Evolutionary conservation across 2,797 vertebrate genomes (phyloP).

Genomic region (Tokudaia muenninki): DNA sequence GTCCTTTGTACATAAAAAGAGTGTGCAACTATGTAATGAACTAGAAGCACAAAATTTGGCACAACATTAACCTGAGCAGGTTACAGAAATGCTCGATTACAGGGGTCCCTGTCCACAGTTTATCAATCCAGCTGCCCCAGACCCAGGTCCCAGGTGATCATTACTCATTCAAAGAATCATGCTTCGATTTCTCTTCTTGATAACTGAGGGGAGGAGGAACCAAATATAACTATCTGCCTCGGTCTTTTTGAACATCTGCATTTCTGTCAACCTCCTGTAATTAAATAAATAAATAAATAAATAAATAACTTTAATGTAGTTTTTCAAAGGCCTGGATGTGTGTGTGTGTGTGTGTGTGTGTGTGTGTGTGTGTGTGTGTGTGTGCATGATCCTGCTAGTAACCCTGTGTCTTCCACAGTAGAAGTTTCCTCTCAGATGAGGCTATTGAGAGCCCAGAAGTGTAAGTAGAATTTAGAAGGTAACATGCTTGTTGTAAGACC

Average conservation of each 20-base stretch:
- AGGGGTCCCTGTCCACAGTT: neutral
- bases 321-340: neutral
- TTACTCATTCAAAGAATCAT: neutral
- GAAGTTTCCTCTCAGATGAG: conserved; percentile 30
- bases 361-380: too few species aligned
- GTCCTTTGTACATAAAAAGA: neutral
- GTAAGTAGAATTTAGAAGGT: neutral
- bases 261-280: neutral
- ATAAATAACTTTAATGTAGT: neutral
- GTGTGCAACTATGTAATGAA: neutral
- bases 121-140: neutral
- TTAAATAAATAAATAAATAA: too few species aligned
- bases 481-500: neutral
- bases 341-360: too few species aligned
- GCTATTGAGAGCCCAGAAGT: neutral
- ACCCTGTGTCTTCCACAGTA: neutral
- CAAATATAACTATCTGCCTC: neutral
- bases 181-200: neutral
- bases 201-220: neutral
- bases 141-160: neutral
- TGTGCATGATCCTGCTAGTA: neutral
- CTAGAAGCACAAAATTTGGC: conserved; percentile 4
- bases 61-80: conserved; percentile 6
- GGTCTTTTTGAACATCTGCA: conserved; percentile 29
- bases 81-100: neutral